Conservation (phyloP, 2,113 vertebrate genomes). For the Zosterops lateralis region DNA sequence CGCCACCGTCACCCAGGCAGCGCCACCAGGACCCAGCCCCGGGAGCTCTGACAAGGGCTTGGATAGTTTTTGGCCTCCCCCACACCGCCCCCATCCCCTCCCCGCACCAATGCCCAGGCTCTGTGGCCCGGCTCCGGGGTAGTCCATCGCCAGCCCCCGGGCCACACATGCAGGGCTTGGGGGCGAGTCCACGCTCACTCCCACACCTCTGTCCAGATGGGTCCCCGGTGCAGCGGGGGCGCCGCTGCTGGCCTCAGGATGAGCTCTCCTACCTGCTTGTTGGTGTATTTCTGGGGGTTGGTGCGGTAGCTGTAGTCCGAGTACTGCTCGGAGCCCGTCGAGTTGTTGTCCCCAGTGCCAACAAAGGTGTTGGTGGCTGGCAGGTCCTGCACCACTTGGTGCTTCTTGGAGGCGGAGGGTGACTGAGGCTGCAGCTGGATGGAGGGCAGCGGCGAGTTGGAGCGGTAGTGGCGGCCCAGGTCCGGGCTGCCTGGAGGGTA, state of each 20-base stretch:
- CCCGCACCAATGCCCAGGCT: neutral
- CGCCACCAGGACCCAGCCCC: constrained; percentile 45
- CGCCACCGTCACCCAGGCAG: neutral
- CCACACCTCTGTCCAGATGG: constrained; percentile 92
- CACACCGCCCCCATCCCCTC: neutral
- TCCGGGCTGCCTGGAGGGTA: constrained; percentile 94
- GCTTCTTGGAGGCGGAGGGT: constrained; percentile 97
- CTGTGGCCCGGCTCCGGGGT: neutral
- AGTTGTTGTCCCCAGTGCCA: constrained; percentile 96
- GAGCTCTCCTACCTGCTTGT: constrained; percentile 99
- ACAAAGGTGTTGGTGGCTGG: constrained; percentile 98
- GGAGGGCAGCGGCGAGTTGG: constrained; percentile 94
- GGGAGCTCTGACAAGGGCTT: neutral
- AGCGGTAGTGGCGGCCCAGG: constrained; percentile 95
- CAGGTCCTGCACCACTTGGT: constrained; percentile 97
- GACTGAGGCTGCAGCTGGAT: constrained; percentile 98
- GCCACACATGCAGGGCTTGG: neutral
- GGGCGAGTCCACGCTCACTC: constrained; percentile 66
- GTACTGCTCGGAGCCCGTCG: constrained; percentile 97
- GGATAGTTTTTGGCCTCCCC: neutral
- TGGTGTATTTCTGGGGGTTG: constrained; percentile 98
- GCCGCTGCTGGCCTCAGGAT: constrained; percentile 79
- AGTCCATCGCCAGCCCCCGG: neutral
- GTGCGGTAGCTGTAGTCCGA: constrained; percentile 99
- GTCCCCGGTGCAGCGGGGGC: constrained; percentile 64